Conservation (phyloP, 2,797 vertebrate genomes). For the Onychomys torridus region DNA sequence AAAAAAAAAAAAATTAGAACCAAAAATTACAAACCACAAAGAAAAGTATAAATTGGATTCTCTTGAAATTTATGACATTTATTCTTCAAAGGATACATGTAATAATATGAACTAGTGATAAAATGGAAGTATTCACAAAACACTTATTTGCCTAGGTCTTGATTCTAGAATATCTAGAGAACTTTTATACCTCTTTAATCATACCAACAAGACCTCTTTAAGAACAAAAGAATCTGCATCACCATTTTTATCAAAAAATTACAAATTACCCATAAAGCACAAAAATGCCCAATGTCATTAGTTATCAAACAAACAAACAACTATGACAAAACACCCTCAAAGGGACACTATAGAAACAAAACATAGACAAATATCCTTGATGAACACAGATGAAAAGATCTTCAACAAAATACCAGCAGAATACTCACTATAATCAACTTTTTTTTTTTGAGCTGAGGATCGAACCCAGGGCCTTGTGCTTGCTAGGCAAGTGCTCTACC, state of each 20-base stretch:
- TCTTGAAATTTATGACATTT: background rate
- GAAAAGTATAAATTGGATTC: background rate
- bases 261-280: background rate
- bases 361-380: background rate
- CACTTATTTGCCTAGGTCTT: background rate
- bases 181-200: background rate
- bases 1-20: background rate
- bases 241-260: constrained; percentile 5
- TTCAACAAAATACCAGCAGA: background rate
- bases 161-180: background rate
- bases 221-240: background rate
- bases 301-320: background rate
- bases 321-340: background rate
- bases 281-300: background rate
- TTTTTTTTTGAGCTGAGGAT: no score
- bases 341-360: background rate
- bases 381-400: background rate
- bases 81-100: background rate
- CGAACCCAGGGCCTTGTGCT: no score
- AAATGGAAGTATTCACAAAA: background rate
- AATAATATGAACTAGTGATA: constrained; percentile 3
- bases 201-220: background rate
- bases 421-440: background rate
- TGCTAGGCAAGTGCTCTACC: no score
- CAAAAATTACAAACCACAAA: background rate